A percentile compares a stretch with the other conserved stretches of the same genome.
Conservation (phyloP, 1,140 invertebrate species). For the Anastrepha obliqua region DNA sequence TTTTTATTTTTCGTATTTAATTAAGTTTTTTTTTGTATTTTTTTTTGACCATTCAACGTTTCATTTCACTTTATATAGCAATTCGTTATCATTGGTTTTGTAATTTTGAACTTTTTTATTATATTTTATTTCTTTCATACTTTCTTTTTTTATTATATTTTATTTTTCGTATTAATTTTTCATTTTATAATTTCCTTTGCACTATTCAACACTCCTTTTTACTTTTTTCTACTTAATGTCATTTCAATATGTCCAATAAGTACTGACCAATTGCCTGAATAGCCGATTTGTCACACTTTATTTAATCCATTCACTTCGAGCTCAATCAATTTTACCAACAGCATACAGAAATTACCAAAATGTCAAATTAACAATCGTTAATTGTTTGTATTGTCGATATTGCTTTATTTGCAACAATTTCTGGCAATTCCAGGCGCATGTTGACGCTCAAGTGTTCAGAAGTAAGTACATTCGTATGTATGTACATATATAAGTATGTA, state of each 20-base stretch:
- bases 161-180: too few species aligned
- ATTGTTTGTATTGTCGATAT: constrained; percentile 40
- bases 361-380: constrained; percentile 48
- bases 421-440: constrained; percentile 11
- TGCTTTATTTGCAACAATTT: constrained; percentile 38
- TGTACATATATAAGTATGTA: neutral
- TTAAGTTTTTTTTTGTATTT: too few species aligned
- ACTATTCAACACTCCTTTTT: too few species aligned
- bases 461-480: neutral
- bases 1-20: too few species aligned
- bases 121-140: too few species aligned
- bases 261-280: neutral
- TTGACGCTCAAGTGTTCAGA: neutral
- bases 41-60: too few species aligned
- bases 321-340: neutral
- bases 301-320: constrained; percentile 29
- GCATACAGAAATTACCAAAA: constrained; percentile 15
- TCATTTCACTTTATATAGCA: too few species aligned
- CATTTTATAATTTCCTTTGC: too few species aligned
- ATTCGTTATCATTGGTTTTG: too few species aligned
- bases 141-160: too few species aligned
- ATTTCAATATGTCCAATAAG: constrained; percentile 14
- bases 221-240: neutral
- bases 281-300: constrained; percentile 51
- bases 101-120: too few species aligned